These are phyloP conservation scores for Litocranius walleri DNA, from an alignment of 2,113 vertebrate genomes.

Conservation along the genomic window DNA sequence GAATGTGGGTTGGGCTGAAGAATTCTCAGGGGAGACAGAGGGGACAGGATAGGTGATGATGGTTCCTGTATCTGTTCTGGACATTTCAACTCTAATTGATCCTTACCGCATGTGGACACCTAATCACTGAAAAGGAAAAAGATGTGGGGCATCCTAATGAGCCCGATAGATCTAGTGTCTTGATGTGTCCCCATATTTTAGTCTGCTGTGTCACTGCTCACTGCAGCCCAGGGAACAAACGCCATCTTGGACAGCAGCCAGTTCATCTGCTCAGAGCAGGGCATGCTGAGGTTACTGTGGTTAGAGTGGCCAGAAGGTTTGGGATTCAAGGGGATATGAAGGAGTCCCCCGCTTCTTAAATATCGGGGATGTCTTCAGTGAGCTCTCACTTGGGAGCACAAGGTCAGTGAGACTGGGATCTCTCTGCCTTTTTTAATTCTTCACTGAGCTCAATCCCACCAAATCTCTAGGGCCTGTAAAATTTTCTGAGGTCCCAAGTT, in stretches of 20 bases:
- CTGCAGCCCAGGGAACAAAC: accelerated
- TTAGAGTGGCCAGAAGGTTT: neutral
- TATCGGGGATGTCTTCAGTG: no score
- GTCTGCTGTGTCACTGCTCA: neutral
- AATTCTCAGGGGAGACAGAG: neutral
- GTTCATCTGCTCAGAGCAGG: neutral
- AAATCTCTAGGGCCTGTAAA: no score
- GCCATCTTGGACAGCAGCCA: neutral
- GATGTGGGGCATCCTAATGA: neutral
- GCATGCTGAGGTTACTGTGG: neutral
- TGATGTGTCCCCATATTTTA: neutral
- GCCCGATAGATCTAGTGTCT: neutral
- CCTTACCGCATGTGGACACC: neutral
- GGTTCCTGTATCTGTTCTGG: no score
- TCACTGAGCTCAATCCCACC: no score
- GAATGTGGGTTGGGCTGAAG: neutral
- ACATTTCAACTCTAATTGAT: neutral
- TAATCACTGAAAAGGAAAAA: neutral
- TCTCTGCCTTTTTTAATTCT: no score
- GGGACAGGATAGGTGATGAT: neutral
- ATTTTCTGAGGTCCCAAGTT: no score
- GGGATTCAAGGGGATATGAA: no score
- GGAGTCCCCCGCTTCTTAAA: no score
- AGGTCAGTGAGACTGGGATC: no score
- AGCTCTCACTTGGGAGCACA: no score